phyloP scores from a whole-genome alignment of 2,113 vertebrate species.

The cattle (Bos taurus) region ARS-UCD2.0 NC_037331.1:36944501-36945000 shows the following conservation, averaged over 20 bases:
- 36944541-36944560: background rate
- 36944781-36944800: background rate
- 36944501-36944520: slow-evolving; percentile 30
- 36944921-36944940: background rate
- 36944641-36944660: slow-evolving; percentile 37
- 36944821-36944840: background rate
- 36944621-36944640: slow-evolving; percentile 34
- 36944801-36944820: background rate
- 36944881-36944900: background rate
- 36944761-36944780: background rate
- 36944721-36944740: slow-evolving; percentile 44
- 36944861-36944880: background rate
- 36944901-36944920: background rate
- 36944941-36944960: slow-evolving; percentile 15
- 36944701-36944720: slow-evolving; percentile 5
- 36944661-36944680: slow-evolving; percentile 47
- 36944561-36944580: slow-evolving; percentile 26
- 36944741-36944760: background rate
- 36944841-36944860: background rate
- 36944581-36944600: slow-evolving; percentile 37
- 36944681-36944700: background rate
- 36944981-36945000: background rate
- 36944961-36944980: slow-evolving; percentile 4
- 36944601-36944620: slow-evolving; percentile 30
- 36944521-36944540: slow-evolving; percentile 60